Percentiles rank a stretch among this genome's conserved stretches.
Conservation (phyloP, 2,888 invertebrate species). For the Morpho achilles region DNA sequence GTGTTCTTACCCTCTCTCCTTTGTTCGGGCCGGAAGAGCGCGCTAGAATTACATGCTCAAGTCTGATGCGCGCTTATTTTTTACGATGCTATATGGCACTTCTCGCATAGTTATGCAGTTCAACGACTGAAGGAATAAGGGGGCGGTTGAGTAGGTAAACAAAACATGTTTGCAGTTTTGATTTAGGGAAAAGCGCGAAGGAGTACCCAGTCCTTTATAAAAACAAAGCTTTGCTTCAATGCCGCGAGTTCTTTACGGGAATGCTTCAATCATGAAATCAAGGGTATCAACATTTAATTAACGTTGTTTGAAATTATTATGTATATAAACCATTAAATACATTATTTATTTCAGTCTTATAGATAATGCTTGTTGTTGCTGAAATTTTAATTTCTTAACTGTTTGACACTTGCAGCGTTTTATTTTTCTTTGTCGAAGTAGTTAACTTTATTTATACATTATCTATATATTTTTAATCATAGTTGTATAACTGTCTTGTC, state of each 20-base stretch:
- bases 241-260: slow-evolving; percentile 8
- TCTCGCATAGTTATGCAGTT: slow-evolving; percentile 73
- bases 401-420: no score
- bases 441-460: no score
- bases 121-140: slow-evolving; percentile 73
- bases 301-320: not conserved
- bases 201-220: slow-evolving; percentile 30
- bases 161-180: slow-evolving; percentile 64
- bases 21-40: slow-evolving; percentile 78
- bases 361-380: no score
- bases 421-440: no score
- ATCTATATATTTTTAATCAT: no score
- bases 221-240: slow-evolving; percentile 27
- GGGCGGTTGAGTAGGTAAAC: slow-evolving; percentile 60
- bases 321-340: no score
- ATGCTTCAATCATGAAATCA: not conserved
- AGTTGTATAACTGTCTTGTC: no score
- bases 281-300: not conserved
- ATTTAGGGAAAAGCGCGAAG: slow-evolving; percentile 47
- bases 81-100: slow-evolving; percentile 76
- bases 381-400: no score
- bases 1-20: slow-evolving; percentile 79
- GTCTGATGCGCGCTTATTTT: slow-evolving; percentile 79
- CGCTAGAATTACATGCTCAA: slow-evolving; percentile 79
- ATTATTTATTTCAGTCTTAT: no score